phyloP scores from a whole-genome alignment of 2,113 vertebrate species.

The Agelaius tricolor region DNA sequence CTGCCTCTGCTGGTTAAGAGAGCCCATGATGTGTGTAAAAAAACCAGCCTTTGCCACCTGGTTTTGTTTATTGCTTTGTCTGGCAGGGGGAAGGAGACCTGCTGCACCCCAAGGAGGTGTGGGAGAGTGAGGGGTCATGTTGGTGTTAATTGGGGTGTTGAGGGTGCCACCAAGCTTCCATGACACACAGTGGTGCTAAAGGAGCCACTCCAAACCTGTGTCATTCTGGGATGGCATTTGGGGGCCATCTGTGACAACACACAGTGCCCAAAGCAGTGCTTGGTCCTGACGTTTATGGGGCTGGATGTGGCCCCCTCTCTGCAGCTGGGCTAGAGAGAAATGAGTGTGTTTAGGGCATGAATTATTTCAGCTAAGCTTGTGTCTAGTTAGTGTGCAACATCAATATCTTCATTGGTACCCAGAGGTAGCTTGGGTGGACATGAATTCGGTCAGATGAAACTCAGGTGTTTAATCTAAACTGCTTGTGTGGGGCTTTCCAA shows the following conservation, averaged over 20 bases:
- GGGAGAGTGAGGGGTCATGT: accelerated
- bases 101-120: background rate
- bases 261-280: accelerated
- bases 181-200: accelerated
- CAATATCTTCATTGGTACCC: no score
- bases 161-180: background rate
- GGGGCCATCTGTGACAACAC: background rate
- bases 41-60: background rate
- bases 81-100: background rate
- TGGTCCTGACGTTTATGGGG: background rate
- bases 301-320: background rate
- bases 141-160: background rate
- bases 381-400: no score
- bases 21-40: background rate
- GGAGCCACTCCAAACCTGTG: background rate
- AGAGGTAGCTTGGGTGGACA: no score
- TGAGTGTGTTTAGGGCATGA: no score
- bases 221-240: background rate
- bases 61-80: background rate
- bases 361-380: no score
- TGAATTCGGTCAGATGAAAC: background rate
- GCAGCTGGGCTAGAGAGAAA: background rate
- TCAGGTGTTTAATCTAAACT: background rate
- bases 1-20: background rate
- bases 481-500: background rate